These are phyloP conservation scores for Hypercompe scribonia DNA, from an alignment of 2,888 invertebrate genomes.

Conservation along the genomic window DNA sequence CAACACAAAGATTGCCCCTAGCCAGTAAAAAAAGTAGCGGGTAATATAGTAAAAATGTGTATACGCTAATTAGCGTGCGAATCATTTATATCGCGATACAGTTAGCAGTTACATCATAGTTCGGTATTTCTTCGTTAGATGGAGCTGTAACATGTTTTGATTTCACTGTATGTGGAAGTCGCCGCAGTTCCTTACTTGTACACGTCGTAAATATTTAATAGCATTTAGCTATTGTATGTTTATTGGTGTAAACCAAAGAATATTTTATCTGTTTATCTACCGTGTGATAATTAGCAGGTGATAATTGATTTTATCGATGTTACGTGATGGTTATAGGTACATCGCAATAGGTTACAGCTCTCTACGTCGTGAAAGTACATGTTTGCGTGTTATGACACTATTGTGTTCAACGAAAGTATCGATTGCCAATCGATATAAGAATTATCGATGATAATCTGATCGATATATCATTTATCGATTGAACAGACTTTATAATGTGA, in stretches of 20 bases:
- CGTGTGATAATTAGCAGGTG: not conserved
- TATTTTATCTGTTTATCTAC: not conserved
- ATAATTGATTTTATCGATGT: conserved; percentile 5
- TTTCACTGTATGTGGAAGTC: too few species aligned
- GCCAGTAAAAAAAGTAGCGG: too few species aligned
- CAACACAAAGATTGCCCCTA: too few species aligned
- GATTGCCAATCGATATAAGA: not conserved
- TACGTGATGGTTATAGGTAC: not conserved
- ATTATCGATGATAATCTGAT: not conserved
- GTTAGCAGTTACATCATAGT: too few species aligned
- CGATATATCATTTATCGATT: not conserved
- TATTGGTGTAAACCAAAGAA: not conserved
- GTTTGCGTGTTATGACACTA: conserved; percentile 6
- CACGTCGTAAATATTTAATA: not conserved
- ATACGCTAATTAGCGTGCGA: too few species aligned
- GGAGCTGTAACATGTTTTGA: too few species aligned
- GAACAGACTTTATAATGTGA: not conserved
- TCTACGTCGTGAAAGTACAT: conserved; percentile 5
- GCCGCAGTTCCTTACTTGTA: not conserved
- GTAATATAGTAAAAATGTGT: too few species aligned
- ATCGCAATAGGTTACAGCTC: conserved; percentile 5
- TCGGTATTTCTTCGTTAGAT: too few species aligned
- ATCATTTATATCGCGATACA: too few species aligned
- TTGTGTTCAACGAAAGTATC: conserved; percentile 3
- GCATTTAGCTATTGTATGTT: not conserved